Percentiles rank a stretch among this genome's conserved stretches.
Conservation (phyloP, 1,140 invertebrate species). For the Drosophila miranda region DNA sequence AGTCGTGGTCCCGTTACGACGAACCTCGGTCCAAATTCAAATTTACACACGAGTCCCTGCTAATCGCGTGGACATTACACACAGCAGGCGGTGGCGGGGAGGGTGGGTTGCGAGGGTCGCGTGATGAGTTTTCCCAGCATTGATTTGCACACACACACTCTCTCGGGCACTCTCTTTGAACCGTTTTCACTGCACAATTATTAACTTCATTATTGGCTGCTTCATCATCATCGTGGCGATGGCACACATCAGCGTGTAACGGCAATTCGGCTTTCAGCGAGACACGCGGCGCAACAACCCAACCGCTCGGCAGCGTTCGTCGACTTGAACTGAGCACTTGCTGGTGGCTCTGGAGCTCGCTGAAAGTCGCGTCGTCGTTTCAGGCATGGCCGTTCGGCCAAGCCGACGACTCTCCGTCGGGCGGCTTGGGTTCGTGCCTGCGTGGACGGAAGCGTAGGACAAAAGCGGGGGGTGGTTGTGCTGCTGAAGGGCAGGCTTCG, state of each 20-base stretch:
- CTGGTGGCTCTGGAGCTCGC: slow-evolving; percentile 7
- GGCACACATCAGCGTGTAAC: slow-evolving; percentile 16
- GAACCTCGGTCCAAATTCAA: slow-evolving; percentile 27
- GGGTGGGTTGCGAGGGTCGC: slow-evolving; percentile 38
- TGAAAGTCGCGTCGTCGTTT: slow-evolving; percentile 11
- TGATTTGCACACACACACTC: slow-evolving; percentile 1
- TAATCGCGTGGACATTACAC: slow-evolving; percentile 13
- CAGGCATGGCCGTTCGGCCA: slow-evolving; percentile 4
- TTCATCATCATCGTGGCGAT: slow-evolving; percentile 23
- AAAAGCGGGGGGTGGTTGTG: not conserved
- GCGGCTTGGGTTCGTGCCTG: not conserved
- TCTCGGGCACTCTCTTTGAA: slow-evolving; percentile 10
- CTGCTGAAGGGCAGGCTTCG: no score
- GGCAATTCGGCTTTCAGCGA: slow-evolving; percentile 5
- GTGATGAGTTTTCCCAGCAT: slow-evolving; percentile 38
- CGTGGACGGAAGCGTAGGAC: not conserved
- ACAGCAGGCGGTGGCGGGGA: not conserved
- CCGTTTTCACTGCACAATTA: slow-evolving; percentile 49
- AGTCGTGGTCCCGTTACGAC: slow-evolving; percentile 19
- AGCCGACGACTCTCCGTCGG: not conserved
- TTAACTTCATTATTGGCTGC: slow-evolving; percentile 10
- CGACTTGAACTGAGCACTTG: slow-evolving; percentile 63
- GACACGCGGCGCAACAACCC: slow-evolving; percentile 48
- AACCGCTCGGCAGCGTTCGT: slow-evolving; percentile 75
- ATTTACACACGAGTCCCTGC: slow-evolving; percentile 15